Base-by-base conservation (phyloP, 2,113 vertebrate genomes). In the Willisornis vidua region DNA sequence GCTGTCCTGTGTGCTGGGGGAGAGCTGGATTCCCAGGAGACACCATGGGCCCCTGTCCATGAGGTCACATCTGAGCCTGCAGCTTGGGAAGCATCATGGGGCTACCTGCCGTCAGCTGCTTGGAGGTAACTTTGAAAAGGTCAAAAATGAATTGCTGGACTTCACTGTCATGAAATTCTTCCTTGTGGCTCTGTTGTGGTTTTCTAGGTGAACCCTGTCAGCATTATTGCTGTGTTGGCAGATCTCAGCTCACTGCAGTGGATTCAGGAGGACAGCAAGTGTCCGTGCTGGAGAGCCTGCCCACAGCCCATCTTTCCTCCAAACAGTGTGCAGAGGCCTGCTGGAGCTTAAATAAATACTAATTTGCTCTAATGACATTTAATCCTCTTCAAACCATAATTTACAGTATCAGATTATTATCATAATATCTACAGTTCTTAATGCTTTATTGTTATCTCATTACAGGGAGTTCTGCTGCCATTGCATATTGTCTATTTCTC, bases 391-490 rank as follows among this genome's bases (percentile, higher is more conserved):
- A 71, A 87, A 72, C 65, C 49, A 61, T 92, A 92, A 94, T 92
- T 96, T 96, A 94, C 83, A n/a, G 77, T 94, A 94, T 93, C 85
- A 92, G 75, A 94, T 96, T 90, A 95, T 96, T 78, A 93, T 96
- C 74, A 82, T 75, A 88, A 49, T 93, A 94, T 96, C 96, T 79
- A 37, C 82, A 77, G 79, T 93, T 92, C 55, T 70, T 92, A 89
- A 92, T 96, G 91, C 93, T 94, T 97, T 96, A 96, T 95, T 97
- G 94, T 97, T 97, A 94, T 90, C 92, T 77, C 92, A 95, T 96
- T 97, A 96, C 72, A 91, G 92, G 82, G 85, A 95, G 87, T 85
- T 96, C 85, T 94, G 89, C 85, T 96, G 93, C 94, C 91, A 88
- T 66, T 90, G 91, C 93, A 87, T 93, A 95, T 95, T 97, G 94